These are phyloP conservation scores for Cisticola juncidis DNA, from an alignment of 2,113 vertebrate genomes.

Conservation along the genomic window DNA sequence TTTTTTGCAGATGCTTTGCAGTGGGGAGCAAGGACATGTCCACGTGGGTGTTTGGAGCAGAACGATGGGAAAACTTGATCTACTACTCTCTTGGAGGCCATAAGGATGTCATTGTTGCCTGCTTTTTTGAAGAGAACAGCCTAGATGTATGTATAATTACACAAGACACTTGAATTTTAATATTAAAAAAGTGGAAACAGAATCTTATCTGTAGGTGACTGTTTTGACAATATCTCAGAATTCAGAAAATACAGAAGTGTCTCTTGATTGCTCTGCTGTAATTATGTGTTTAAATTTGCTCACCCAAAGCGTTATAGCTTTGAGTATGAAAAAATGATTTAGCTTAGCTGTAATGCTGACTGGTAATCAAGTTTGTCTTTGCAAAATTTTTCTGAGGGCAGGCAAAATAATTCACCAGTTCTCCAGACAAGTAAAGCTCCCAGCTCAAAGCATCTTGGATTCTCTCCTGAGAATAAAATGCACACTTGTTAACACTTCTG, in stretches of 20 bases:
- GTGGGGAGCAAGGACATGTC: slow-evolving; percentile 97
- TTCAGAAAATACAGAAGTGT: neutral
- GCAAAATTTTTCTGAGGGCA: neutral
- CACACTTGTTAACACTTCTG: neutral
- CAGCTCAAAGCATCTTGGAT: neutral
- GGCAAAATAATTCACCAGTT: neutral
- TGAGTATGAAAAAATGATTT: neutral
- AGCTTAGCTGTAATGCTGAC: neutral
- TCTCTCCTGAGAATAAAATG: neutral
- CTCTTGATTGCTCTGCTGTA: neutral
- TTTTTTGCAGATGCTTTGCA: slow-evolving; percentile 85
- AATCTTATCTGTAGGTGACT: neutral
- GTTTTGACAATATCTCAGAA: neutral
- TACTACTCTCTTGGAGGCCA: slow-evolving; percentile 94
- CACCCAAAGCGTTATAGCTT: fast-evolving
- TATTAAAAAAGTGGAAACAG: neutral
- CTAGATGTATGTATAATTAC: slow-evolving; percentile 85
- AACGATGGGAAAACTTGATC: slow-evolving; percentile 94
- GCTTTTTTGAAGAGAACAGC: slow-evolving; percentile 92
- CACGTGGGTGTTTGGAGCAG: slow-evolving; percentile 94
- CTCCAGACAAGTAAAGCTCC: neutral
- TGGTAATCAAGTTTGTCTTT: neutral
- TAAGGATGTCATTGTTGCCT: slow-evolving; percentile 89
- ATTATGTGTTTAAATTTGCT: neutral
- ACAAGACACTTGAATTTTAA: neutral